A percentile compares a stretch with the other conserved stretches of the same genome.
Conservation (phyloP, 1,140 invertebrate genomes). For the Drosophila repleta region DNA sequence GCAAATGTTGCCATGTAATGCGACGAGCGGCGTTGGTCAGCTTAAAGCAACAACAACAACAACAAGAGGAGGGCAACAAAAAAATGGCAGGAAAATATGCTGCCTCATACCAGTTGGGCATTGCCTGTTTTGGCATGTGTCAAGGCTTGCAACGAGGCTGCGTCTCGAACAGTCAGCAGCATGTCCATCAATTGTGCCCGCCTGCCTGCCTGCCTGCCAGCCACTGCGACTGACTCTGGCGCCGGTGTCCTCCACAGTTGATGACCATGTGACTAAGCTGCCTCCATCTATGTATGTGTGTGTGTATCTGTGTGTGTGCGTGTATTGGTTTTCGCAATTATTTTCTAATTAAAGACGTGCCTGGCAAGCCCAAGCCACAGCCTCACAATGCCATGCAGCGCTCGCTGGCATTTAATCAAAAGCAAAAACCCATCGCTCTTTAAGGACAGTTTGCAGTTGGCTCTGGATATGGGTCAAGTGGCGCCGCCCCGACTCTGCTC, state of each 20-base stretch:
- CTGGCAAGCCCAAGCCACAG: slow-evolving; percentile 41
- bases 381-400: slow-evolving; percentile 1
- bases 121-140: slow-evolving; percentile 81
- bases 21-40: slow-evolving; percentile 30
- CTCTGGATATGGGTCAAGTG: slow-evolving; percentile 66
- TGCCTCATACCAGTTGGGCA: slow-evolving; percentile 63
- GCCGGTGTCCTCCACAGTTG: slow-evolving; percentile 44
- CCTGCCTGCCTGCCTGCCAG: slow-evolving; percentile 10
- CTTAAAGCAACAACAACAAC: slow-evolving; percentile 32
- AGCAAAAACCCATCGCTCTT: slow-evolving; percentile 10
- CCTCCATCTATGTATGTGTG: not conserved
- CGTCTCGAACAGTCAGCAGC: slow-evolving; percentile 44
- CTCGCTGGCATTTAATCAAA: slow-evolving; percentile 32
- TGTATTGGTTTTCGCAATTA: slow-evolving; percentile 68
- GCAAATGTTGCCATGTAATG: slow-evolving; percentile 76
- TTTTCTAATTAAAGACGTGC: slow-evolving; percentile 82
- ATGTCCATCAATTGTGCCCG: slow-evolving; percentile 72
- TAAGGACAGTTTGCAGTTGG: slow-evolving; percentile 4
- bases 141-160: slow-evolving; percentile 58
- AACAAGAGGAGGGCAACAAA: slow-evolving; percentile 10
- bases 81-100: slow-evolving; percentile 39
- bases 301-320: slow-evolving; percentile 16
- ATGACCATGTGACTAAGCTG: slow-evolving; percentile 12
- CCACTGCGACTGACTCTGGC: slow-evolving; percentile 46
- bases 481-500: slow-evolving; percentile 34